A percentile compares a stretch with the other conserved stretches of the same genome.
Evolutionary conservation across 2,888 invertebrate genomes (phyloP).

Genomic region (Andrena trimmerana): DNA sequence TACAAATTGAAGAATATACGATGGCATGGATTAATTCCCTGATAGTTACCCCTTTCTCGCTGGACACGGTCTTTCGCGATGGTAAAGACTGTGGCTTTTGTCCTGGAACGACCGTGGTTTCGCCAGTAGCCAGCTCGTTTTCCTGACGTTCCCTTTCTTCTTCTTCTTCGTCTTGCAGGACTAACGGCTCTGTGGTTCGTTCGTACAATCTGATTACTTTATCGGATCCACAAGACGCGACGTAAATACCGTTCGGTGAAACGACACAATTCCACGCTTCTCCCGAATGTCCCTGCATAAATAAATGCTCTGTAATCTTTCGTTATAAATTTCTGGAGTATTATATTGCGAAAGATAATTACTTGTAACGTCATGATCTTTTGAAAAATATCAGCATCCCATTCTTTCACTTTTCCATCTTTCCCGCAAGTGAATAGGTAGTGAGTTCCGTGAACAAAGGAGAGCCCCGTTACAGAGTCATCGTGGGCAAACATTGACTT

Average conservation of each 20-base stretch:
- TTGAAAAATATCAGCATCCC: constrained; percentile 97
- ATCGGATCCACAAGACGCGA: constrained; percentile 94
- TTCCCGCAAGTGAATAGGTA: constrained; percentile 97
- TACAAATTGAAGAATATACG: constrained; percentile 10
- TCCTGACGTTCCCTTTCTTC: constrained; percentile 92
- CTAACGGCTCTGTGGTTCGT: constrained; percentile 94
- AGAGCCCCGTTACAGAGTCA: constrained; percentile 95
- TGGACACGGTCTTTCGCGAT: constrained; percentile 94
- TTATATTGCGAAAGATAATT: constrained; percentile 12
- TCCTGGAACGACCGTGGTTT: constrained; percentile 89
- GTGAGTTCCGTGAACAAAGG: constrained; percentile 96
- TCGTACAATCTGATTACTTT: constrained; percentile 94
- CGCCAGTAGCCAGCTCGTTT: constrained; percentile 90
- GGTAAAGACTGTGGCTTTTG: constrained; percentile 93
- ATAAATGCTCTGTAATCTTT: background rate
- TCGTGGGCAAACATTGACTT: constrained; percentile 98
- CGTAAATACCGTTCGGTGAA: constrained; percentile 92
- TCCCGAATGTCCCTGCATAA: constrained; percentile 90
- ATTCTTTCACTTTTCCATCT: constrained; percentile 97
- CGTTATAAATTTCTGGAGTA: background rate
- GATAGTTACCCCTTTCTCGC: constrained; percentile 92
- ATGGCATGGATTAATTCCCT: background rate
- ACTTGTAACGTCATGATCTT: constrained; percentile 95
- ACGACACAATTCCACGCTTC: constrained; percentile 91
- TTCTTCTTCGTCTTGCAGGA: constrained; percentile 97